Percentiles rank a stretch among this genome's conserved stretches.
Conservation (phyloP, 2,113 vertebrate genomes). For the Edolisoma coerulescens region DNA sequence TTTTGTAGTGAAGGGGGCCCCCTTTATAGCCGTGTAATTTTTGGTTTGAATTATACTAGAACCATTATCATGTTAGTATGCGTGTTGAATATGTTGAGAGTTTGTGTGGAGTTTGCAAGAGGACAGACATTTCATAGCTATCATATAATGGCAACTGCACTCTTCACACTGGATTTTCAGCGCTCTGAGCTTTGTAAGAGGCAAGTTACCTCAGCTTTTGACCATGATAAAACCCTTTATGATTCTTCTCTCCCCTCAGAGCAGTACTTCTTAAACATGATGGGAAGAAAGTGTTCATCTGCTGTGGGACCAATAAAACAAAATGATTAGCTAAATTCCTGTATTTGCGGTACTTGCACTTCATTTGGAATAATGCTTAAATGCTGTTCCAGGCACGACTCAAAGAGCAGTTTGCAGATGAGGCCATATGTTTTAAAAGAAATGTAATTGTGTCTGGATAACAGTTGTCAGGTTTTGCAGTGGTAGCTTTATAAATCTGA, state of each 20-base stretch:
- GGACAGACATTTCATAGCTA: not conserved
- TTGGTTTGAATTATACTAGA: not conserved
- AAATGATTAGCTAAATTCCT: not conserved
- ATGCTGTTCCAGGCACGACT: not conserved
- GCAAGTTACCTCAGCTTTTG: not conserved
- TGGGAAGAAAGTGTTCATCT: not conserved
- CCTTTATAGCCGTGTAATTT: not conserved
- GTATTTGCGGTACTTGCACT: not conserved
- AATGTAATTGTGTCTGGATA: not conserved
- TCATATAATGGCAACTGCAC: not conserved
- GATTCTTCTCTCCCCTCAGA: not conserved
- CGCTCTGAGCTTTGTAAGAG: not conserved
- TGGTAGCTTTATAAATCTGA: not conserved
- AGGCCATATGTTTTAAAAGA: not conserved
- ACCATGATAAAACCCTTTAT: not conserved
- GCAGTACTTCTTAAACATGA: not conserved
- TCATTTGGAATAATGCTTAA: not conserved
- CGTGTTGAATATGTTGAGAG: not conserved
- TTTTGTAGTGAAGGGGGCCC: not conserved
- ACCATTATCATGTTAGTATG: fast-evolving
- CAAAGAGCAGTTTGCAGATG: not conserved
- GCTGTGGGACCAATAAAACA: not conserved
- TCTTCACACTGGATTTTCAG: not conserved
- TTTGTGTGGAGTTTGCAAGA: not conserved
- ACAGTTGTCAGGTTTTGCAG: not conserved